Evolutionary conservation across 2,797 vertebrate genomes (phyloP), one percentile per base, ranked within the genome.

Genomic region (Cuniculus paca): DNA sequence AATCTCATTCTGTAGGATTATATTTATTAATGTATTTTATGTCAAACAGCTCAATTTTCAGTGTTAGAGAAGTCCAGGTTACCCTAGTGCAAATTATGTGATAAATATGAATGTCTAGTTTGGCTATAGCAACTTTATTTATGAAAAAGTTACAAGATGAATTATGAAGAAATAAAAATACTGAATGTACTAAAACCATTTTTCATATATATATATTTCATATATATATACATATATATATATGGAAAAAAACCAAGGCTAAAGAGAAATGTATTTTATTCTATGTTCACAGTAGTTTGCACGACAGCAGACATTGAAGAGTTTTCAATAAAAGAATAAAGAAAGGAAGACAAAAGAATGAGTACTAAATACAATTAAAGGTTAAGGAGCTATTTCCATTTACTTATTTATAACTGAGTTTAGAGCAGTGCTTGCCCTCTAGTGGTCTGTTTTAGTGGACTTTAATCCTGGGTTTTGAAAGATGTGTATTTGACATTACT

Each of bases 381-480:
- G 28, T 95, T 63, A 78, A 75, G 24, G 13, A 96, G 63, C 75
- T 50, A 7, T 84, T 86, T 34, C 65, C 13, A 70, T 80, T 86
- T 79, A 42, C 63, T 63, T 93, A 45, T 75, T 84, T 86, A 16
- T 77, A 79, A 88, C 52, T 90, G 91, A 97, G 88, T 89, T 97
- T 96, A 97, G 78, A 93, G 97, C 86, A 52, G 94, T 97, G 97
- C 97, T 96, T 98, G 97, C 98, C 98, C 98, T 98, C 98, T 98
- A 97, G 98, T 98, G 98, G 97, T 86, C 74, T 13, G 16, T 58
- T 45, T 54, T 72, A 91, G 88, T 87, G 87, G 77, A 74, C 13
- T 95, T 86, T 42, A 95, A 81, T 80, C 60, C 45, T 87, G 63
- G 48, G 77, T 87, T 96, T 85, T 63, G 65, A 91, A 83, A 95